phyloP scores from a whole-genome alignment of 2,797 vertebrate species.

The Perodicticus potto region DNA sequence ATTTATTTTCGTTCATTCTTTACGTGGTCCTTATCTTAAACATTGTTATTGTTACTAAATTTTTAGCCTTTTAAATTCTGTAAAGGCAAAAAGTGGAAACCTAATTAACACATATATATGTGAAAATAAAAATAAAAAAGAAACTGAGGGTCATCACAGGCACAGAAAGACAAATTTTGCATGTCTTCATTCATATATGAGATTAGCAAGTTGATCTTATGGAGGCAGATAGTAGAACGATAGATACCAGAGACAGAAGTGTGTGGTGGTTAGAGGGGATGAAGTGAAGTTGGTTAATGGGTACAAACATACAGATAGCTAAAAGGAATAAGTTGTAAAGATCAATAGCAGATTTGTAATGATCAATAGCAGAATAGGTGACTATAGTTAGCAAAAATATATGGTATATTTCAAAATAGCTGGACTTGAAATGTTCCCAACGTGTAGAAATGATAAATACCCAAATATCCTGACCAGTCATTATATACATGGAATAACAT shows the following conservation, averaged over 20 bases:
- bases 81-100: too few species aligned
- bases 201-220: background rate
- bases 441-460: background rate
- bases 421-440: background rate
- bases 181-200: background rate
- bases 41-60: too few species aligned
- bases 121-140: too few species aligned
- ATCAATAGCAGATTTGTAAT: too few species aligned
- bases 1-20: too few species aligned
- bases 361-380: background rate
- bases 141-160: background rate
- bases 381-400: background rate
- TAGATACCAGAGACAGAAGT: background rate
- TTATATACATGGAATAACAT: background rate
- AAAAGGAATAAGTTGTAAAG: background rate
- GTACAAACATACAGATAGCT: background rate
- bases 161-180: background rate
- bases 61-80: too few species aligned
- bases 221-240: background rate
- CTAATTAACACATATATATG: too few species aligned
- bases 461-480: background rate
- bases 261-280: background rate
- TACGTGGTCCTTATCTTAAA: too few species aligned
- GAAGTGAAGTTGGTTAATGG: background rate
- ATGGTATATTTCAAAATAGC: background rate